A percentile compares a stretch with the other conserved stretches of the same genome.
Evolutionary conservation across 1,140 invertebrate species (phyloP).

Genomic region (Drosophila equinoxialis): DNA sequence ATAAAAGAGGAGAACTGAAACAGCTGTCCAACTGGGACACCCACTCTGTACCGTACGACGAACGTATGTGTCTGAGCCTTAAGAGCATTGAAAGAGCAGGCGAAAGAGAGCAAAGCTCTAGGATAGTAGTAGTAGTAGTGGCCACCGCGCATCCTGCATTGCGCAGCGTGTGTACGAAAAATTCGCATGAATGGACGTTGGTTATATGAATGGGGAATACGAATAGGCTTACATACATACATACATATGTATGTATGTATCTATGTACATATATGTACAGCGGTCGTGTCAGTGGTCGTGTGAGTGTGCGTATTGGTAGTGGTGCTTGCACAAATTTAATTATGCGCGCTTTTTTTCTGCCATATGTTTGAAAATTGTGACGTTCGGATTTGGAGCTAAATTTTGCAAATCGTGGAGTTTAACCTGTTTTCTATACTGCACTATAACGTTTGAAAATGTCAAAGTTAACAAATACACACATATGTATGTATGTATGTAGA

Average conservation of each 20-base stretch:
- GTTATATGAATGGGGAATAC: slow-evolving; percentile 60
- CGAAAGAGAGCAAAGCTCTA: slow-evolving; percentile 30
- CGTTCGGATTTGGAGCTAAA: slow-evolving; percentile 55
- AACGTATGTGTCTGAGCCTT: neutral
- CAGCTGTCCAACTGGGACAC: slow-evolving; percentile 61
- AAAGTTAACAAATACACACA: slow-evolving; percentile 71
- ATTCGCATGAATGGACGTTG: slow-evolving; percentile 67
- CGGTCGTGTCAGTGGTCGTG: neutral
- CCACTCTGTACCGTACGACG: slow-evolving; percentile 36
- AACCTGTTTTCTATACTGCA: slow-evolving; percentile 77
- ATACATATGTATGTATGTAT: slow-evolving; percentile 14
- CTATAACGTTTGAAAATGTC: slow-evolving; percentile 75
- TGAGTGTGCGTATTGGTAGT: slow-evolving; percentile 9
- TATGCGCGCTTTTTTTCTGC: slow-evolving; percentile 68
- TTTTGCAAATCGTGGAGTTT: slow-evolving; percentile 58
- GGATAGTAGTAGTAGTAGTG: neutral
- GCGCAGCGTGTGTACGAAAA: slow-evolving; percentile 74
- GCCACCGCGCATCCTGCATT: slow-evolving; percentile 69
- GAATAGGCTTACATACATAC: slow-evolving; percentile 25
- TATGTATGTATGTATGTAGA: neutral
- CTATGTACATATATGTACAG: neutral
- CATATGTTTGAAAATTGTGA: slow-evolving; percentile 75
- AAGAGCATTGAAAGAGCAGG: slow-evolving; percentile 30
- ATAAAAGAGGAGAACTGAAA: slow-evolving; percentile 40
- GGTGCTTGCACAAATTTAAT: slow-evolving; percentile 66